These are phyloP conservation scores for Eupithecia insigniata DNA, from an alignment of 2,888 invertebrate species.

Conservation along the genomic window DNA sequence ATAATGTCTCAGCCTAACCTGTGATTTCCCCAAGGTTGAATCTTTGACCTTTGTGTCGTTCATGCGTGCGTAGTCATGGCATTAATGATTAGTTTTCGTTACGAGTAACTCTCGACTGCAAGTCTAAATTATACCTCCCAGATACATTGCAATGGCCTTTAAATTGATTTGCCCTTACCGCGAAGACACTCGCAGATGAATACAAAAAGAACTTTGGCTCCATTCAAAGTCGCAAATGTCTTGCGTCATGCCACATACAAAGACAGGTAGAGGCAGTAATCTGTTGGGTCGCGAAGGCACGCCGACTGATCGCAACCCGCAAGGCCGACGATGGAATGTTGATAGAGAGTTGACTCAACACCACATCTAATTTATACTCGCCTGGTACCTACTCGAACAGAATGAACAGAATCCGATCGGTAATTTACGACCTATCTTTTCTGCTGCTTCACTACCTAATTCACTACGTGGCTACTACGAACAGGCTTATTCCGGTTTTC, in stretches of 20 bases:
- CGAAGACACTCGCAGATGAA: constrained; percentile 23
- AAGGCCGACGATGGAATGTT: constrained; percentile 67
- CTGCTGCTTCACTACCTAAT: background rate
- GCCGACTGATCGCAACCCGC: constrained; percentile 61
- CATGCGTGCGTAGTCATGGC: constrained; percentile 20
- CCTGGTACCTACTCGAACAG: constrained; percentile 47
- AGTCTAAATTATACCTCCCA: background rate
- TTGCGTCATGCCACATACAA: constrained; percentile 39
- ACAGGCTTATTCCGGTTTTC: background rate
- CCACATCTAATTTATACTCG: constrained; percentile 57
- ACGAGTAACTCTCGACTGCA: background rate
- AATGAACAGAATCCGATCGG: constrained; percentile 29
- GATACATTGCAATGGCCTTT: background rate
- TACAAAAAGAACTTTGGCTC: constrained; percentile 13
- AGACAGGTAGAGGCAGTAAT: constrained; percentile 46
- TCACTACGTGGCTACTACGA: background rate
- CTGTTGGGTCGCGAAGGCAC: constrained; percentile 49
- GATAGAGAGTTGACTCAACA: constrained; percentile 69
- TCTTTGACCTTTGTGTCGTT: constrained; percentile 30
- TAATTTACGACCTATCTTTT: constrained; percentile 34
- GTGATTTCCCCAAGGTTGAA: constrained; percentile 34
- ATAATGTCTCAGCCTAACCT: constrained; percentile 22
- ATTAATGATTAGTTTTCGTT: constrained; percentile 11
- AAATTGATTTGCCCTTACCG: constrained; percentile 1
- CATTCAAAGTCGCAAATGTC: constrained; percentile 33